phyloP scores from a whole-genome alignment of 2,888 invertebrate species.

The Gymnosoma rotundatum region DNA sequence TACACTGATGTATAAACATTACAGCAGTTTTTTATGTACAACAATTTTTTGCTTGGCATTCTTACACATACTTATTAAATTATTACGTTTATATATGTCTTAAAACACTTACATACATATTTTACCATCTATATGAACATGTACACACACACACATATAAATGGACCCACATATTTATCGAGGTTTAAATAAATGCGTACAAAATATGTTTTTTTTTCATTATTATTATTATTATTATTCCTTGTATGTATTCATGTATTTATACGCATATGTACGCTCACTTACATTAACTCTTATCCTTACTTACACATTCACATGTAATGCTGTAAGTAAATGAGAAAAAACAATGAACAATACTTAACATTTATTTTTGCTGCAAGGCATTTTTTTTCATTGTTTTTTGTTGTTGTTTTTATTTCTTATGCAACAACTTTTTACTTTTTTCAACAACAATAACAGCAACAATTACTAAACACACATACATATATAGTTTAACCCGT shows the following conservation, averaged over 20 bases:
- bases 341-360: slow-evolving; percentile 64
- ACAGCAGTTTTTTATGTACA: slow-evolving; percentile 14
- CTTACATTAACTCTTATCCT: slow-evolving; percentile 31
- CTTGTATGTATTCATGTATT: neutral
- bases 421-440: slow-evolving; percentile 21
- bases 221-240: neutral
- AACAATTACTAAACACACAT: slow-evolving; percentile 3
- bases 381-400: slow-evolving; percentile 6
- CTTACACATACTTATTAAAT: neutral
- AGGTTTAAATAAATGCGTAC: slow-evolving; percentile 49
- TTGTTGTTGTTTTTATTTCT: neutral
- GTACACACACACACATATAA: neutral
- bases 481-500: neutral
- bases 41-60: slow-evolving; percentile 34
- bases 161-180: slow-evolving; percentile 33
- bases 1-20: slow-evolving; percentile 1
- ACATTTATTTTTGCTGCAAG: slow-evolving; percentile 64
- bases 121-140: neutral
- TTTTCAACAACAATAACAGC: slow-evolving; percentile 9
- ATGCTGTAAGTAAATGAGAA: neutral
- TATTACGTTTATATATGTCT: too few relatives aligned
- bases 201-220: slow-evolving; percentile 31
- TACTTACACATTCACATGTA: neutral
- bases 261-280: slow-evolving; percentile 1
- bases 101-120: neutral